A percentile compares a stretch with the other conserved stretches of the same genome.
Evolutionary conservation across 2,888 invertebrate species (phyloP).

Genomic region (Meiosimyza decipiens): DNA sequence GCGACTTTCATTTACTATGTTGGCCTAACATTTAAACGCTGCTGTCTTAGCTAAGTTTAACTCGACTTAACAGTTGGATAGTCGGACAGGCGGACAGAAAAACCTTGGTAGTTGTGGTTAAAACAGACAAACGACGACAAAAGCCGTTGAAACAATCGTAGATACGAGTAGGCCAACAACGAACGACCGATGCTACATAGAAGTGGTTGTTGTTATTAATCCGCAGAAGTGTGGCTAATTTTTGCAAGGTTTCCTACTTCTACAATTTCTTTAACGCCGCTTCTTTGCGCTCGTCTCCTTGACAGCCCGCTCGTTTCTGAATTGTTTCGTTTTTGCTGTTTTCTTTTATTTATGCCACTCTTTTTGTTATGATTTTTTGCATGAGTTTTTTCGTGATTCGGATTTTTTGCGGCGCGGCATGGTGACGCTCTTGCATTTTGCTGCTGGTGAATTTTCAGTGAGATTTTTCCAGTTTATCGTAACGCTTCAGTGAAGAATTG

Average conservation of each 20-base stretch:
- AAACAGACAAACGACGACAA: slow-evolving; percentile 5
- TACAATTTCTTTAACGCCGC: not conserved
- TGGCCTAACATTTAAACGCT: too few species aligned
- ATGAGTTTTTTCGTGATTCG: not conserved
- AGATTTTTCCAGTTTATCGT: slow-evolving; percentile 49
- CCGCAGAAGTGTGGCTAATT: slow-evolving; percentile 33
- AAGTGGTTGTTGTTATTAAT: slow-evolving; percentile 13
- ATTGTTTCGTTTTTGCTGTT: not conserved
- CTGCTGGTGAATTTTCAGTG: slow-evolving; percentile 44
- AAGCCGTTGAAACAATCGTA: not conserved
- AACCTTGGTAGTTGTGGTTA: too few species aligned
- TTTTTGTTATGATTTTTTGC: slow-evolving; percentile 25
- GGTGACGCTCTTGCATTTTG: slow-evolving; percentile 37
- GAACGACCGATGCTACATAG: not conserved
- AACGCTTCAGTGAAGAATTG: slow-evolving; percentile 62
- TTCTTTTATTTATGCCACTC: slow-evolving; percentile 40
- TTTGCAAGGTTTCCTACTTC: slow-evolving; percentile 32
- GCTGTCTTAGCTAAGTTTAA: too few species aligned
- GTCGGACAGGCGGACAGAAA: too few species aligned
- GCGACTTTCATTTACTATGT: too few species aligned
- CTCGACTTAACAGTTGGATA: too few species aligned
- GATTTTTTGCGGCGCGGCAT: slow-evolving; percentile 27
- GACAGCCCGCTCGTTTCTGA: not conserved
- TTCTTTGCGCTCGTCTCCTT: not conserved
- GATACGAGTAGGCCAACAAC: not conserved